Base-by-base conservation (phyloP, 2,113 vertebrate species). In the Cyprinodon variegatus region DNA sequence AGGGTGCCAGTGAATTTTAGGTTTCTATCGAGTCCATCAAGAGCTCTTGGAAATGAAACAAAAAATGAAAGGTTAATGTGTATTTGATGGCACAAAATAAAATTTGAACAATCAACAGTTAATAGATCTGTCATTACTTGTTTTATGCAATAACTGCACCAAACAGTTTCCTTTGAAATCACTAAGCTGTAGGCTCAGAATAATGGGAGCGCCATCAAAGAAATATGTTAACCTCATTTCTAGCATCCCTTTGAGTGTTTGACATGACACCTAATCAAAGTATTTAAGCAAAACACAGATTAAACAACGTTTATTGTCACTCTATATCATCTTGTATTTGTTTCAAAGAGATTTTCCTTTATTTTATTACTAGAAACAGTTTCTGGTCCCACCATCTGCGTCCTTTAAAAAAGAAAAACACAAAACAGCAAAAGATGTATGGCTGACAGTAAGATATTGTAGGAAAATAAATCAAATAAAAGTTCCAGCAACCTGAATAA, bases 231-330 rank as follows among this genome's bases (percentile, higher is more conserved):
- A 17, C 37, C 69, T 80, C 80, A 63, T 81, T 75, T 75, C 4
- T 1, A 50, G 20, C n/a, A 63, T 57, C 67, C 64, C 53, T 79
- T 5, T 1, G 11, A 71, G n/a, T 48, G 74, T 37, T 41, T 66
- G 5, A 2, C n/a, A 50, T 48, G 69, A 83, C 69, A 63, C 17
- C 14, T 13, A 40, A 84, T 17, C 50, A 88, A 83, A 76, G 74
- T 13, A 64, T 59, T 74, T 77, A 11, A 69, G 64, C 12, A 68
- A 70, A 50, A 67, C 45, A 38, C 22, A 7, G 53, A 81, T 53
- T 15, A 74, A 78, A 78, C 50, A 66, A 29, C 43, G 9, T 62
- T 17, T 77, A 45, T 73, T 62, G 36, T 68, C 36, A 72, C 13
- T 71, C 11, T 53, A 62, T 72, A 36, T 70, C 66, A 81, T 10